These are phyloP conservation scores for Mycteria americana DNA, from an alignment of 2,797 vertebrate species.

Conservation along the genomic window DNA sequence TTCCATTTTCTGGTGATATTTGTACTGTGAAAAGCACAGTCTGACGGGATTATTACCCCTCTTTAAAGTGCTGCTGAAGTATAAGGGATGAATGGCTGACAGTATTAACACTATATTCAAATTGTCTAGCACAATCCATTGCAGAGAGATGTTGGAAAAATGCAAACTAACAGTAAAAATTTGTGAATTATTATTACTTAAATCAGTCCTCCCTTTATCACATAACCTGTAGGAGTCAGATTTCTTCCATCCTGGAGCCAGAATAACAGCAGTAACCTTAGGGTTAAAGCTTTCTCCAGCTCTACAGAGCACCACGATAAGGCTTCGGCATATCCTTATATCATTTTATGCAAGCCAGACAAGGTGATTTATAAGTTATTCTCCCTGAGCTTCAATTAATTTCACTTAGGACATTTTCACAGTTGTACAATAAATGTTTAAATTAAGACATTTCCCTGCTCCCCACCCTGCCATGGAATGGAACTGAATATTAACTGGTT, in stretches of 20 bases:
- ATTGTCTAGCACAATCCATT: background rate
- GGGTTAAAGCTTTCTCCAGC: constrained; percentile 55
- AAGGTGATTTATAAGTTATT: constrained; percentile 72
- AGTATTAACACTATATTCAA: background rate
- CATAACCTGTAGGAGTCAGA: constrained; percentile 24
- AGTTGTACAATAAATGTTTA: constrained; percentile 69
- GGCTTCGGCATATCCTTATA: constrained; percentile 25
- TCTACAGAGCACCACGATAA: background rate
- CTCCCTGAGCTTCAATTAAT: constrained; percentile 66
- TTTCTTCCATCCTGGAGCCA: constrained; percentile 4
- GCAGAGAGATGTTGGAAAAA: background rate
- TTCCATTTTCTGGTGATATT: constrained; percentile 6
- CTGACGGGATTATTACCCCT: background rate
- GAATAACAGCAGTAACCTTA: constrained; percentile 28
- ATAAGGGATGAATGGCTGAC: background rate
- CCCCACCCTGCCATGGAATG: constrained; percentile 54
- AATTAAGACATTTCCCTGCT: constrained; percentile 70
- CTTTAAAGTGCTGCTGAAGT: background rate
- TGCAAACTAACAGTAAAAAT: background rate
- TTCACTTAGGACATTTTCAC: constrained; percentile 69
- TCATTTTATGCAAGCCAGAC: constrained; percentile 41
- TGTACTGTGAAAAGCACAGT: background rate
- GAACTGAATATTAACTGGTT: constrained; percentile 69
- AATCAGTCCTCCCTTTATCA: background rate
- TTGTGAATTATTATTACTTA: background rate